A percentile compares a stretch with the other conserved stretches of the same genome.
Conservation (phyloP, 1,140 invertebrate species). For the Mycetomoellerius zeteki region DNA sequence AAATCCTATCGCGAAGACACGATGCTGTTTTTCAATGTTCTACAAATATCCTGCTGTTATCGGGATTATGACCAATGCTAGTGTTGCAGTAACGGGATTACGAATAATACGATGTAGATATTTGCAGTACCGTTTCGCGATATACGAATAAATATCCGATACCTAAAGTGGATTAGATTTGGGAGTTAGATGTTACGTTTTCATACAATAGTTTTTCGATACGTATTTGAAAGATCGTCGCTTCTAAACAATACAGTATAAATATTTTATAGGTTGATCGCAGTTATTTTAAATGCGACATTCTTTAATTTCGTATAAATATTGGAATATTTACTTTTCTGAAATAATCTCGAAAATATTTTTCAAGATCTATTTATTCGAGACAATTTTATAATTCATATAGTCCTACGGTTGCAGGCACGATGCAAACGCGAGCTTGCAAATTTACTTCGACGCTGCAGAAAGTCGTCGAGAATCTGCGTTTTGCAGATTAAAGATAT, state of each 20-base stretch:
- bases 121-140: conserved; percentile 18
- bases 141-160: conserved; percentile 7
- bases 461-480: conserved; percentile 54
- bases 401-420: background rate
- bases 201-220: background rate
- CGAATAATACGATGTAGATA: conserved; percentile 23
- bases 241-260: background rate
- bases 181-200: background rate
- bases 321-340: background rate
- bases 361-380: conserved; percentile 10
- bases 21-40: conserved; percentile 42
- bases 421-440: background rate
- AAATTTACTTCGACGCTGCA: conserved; percentile 64
- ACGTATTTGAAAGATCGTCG: background rate
- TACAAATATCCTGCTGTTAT: conserved; percentile 28
- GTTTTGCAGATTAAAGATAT: conserved; percentile 51
- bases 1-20: conserved; percentile 16
- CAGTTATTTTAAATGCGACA: background rate
- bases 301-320: conserved; percentile 22
- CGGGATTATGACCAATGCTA: conserved; percentile 25
- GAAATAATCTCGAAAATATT: conserved; percentile 23
- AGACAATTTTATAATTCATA: background rate
- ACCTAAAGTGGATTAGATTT: conserved; percentile 34
- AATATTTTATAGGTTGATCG: conserved; percentile 23
- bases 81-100: conserved; percentile 41